Evolutionary conservation across 2,797 vertebrate species (phyloP).

Genomic region (Poeciliopsis turneri): DNA sequence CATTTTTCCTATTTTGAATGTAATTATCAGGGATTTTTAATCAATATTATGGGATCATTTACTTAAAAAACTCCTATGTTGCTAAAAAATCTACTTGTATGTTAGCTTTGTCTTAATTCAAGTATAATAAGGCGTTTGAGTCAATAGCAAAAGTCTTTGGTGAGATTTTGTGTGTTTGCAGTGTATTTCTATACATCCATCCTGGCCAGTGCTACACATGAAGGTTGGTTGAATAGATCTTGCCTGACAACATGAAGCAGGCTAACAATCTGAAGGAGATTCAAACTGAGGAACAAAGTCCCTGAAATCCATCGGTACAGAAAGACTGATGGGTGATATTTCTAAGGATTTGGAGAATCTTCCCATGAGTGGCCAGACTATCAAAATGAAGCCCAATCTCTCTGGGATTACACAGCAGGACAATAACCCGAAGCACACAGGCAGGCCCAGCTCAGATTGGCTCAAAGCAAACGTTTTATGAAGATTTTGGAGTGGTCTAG

Average conservation of each 20-base stretch:
- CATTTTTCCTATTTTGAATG: too few relatives aligned
- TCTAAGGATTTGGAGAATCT: background rate
- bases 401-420: too few relatives aligned
- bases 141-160: too few relatives aligned
- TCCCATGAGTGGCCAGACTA: background rate
- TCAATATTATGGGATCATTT: too few relatives aligned
- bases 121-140: too few relatives aligned
- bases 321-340: background rate
- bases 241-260: background rate
- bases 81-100: too few relatives aligned
- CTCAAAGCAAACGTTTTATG: background rate
- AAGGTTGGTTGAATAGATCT: background rate
- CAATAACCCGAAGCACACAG: background rate
- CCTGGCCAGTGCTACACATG: background rate
- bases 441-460: background rate
- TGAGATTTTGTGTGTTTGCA: too few relatives aligned
- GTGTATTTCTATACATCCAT: background rate
- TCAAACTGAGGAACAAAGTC: background rate
- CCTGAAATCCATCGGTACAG: background rate
- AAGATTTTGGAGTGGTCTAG: background rate
- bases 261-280: background rate
- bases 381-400: background rate
- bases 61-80: too few relatives aligned
- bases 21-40: too few relatives aligned
- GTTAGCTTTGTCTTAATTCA: too few relatives aligned